Conservation (phyloP, 2,888 invertebrate genomes). For the Parasteatoda lunata region DNA sequence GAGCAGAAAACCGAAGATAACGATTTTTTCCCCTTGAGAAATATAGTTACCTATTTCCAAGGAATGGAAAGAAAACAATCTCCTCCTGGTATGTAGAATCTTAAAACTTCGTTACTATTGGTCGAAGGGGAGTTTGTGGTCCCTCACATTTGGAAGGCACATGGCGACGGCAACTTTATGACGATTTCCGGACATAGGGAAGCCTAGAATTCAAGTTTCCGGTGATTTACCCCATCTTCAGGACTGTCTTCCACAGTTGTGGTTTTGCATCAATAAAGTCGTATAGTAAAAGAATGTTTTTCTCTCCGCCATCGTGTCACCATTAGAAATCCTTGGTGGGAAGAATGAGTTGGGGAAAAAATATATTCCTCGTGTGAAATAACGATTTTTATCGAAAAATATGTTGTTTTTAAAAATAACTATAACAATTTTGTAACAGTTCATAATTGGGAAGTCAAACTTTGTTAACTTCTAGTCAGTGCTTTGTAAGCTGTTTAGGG, state of each 20-base stretch:
- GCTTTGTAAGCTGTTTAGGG: too few relatives aligned
- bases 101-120: neutral
- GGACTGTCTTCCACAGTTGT: neutral
- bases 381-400: too few relatives aligned
- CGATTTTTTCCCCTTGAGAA: too few relatives aligned
- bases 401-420: too few relatives aligned
- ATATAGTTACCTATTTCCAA: neutral
- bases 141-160: constrained; percentile 50
- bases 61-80: neutral
- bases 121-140: constrained; percentile 15
- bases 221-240: constrained; percentile 7
- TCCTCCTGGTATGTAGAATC: neutral
- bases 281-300: neutral
- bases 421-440: too few relatives aligned
- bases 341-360: neutral
- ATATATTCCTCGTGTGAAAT: too few relatives aligned
- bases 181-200: constrained; percentile 32
- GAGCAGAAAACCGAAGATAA: neutral
- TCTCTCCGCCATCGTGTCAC: neutral
- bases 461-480: too few relatives aligned
- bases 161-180: constrained; percentile 47
- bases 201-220: constrained; percentile 36
- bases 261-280: neutral
- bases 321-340: neutral
- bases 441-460: too few relatives aligned